A percentile compares a stretch with the other conserved stretches of the same genome.
Conservation (phyloP, 2,888 invertebrate genomes). For the Phyto melanocephala region DNA sequence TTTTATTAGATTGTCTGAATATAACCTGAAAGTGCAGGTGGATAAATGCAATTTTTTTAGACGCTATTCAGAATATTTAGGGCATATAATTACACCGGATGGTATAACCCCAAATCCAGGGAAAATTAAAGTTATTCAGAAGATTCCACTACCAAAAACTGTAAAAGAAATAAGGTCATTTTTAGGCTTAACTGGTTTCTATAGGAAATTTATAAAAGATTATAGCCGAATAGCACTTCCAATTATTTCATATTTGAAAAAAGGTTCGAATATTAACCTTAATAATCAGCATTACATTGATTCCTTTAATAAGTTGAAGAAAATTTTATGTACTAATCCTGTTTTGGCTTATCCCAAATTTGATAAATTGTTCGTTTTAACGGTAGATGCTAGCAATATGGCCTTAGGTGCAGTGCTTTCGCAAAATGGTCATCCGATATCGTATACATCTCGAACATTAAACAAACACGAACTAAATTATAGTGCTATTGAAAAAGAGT, state of each 20-base stretch:
- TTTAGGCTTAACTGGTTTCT: not conserved
- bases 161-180: not conserved
- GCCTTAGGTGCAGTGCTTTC: no score
- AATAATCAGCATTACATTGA: conserved; percentile 24
- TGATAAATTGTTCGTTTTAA: conserved; percentile 26
- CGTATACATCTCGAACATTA: not conserved
- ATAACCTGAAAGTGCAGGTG: conserved; percentile 20
- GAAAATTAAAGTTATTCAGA: not conserved
- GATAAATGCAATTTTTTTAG: conserved; percentile 30
- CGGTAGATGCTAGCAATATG: not conserved
- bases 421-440: no score
- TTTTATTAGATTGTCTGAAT: not conserved
- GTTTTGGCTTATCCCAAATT: conserved; percentile 35
- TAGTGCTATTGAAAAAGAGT: conserved; percentile 11
- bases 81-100: not conserved
- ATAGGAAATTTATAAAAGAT: conserved; percentile 2
- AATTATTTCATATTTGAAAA: conserved; percentile 15
- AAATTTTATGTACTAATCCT: not conserved
- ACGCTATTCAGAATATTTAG: conserved; percentile 15
- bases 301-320: conserved; percentile 33
- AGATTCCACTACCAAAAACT: not conserved
- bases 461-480: conserved; percentile 7
- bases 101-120: not conserved
- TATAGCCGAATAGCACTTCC: conserved; percentile 16
- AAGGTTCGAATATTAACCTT: not conserved